Base-by-base conservation (phyloP, 37 sponge, comb jelly and placozoan genomes). In the Agelas oroides region DNA sequence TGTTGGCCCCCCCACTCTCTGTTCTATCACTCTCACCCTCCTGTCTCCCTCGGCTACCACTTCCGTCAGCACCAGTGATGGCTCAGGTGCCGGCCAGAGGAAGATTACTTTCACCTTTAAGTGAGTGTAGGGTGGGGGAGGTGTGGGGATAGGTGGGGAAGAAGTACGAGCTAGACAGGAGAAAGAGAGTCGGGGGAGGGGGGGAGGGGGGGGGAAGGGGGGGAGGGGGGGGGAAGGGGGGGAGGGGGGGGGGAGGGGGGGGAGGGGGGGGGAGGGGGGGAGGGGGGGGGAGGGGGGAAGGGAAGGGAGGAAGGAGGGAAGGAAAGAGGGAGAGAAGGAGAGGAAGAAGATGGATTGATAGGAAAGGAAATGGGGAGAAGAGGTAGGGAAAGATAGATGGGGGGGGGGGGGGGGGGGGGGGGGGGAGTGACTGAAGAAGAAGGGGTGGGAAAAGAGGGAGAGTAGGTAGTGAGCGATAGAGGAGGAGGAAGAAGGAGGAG, bases 1-100 rank as follows among this genome's bases (percentile, higher is more conserved):
- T 25, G 92, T 82, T 64, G 93, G 95, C 53, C 90, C 89, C 15
- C 95, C 92, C 23, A 95, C 93, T 6, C 86, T 92, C 60, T 95
- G 95, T 65, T 77, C 66, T 53, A 76, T 93, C 70, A 93, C 89
- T 14, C 73, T 93, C 16, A 77, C 81, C 31, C 81, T 80, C 24
- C 81, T 80, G 57, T 53, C 68, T 11, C 70, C 57, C 14, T 32
- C 62, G 52, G 35, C 19, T 12, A 32, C 18, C 28, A 19, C 21
- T 23, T 18, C 39, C 5, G 41, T 37, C n/a, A 41, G 2, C 71
- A 38, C 11, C 59, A 38, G 38, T 14, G 5, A n/a, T 18, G 15
- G 46, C 24, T 37, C 71, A 33, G 39, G 39, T 3, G 46, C 35
- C 39, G 30, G 28, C 28, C 79, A 78, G 66, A 68, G 56, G 27